phyloP scores from a whole-genome alignment of 2,888 invertebrate genomes.

The Limnephilus rhombicus region DNA sequence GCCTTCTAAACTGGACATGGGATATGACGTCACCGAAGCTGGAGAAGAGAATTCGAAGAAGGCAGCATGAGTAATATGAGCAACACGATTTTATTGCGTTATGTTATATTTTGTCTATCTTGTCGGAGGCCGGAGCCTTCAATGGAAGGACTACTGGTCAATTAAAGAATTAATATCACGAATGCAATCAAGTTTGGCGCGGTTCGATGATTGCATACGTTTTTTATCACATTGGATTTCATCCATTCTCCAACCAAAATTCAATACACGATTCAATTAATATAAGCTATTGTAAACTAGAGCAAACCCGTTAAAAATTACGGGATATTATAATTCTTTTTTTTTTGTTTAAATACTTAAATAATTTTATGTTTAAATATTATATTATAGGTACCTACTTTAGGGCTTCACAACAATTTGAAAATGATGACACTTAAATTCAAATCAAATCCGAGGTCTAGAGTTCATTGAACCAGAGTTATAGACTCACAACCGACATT shows the following conservation, averaged over 20 bases:
- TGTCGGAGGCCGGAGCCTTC: not conserved
- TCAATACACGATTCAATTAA: too few species aligned
- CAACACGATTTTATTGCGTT: not conserved
- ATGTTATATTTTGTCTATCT: not conserved
- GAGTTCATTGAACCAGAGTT: too few species aligned
- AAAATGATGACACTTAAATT: too few species aligned
- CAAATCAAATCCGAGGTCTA: too few species aligned
- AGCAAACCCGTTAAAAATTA: too few species aligned
- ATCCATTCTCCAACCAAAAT: not conserved
- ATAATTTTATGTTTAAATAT: too few species aligned
- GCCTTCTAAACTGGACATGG: not conserved
- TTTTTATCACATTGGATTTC: not conserved
- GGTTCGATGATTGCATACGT: not conserved
- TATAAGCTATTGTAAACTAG: too few species aligned
- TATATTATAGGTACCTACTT: too few species aligned
- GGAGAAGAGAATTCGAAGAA: conserved; percentile 16
- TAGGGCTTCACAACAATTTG: too few species aligned
- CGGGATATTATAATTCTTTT: too few species aligned
- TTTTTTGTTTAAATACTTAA: too few species aligned
- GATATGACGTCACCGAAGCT: not conserved
- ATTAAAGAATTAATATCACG: not conserved
- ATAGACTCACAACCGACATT: too few species aligned
- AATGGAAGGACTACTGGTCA: not conserved
- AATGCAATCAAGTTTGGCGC: not conserved
- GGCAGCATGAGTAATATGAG: not conserved